These are phyloP conservation scores for Chaetorhynchus papuensis DNA, from an alignment of 2,113 vertebrate species.

Conservation along the genomic window DNA sequence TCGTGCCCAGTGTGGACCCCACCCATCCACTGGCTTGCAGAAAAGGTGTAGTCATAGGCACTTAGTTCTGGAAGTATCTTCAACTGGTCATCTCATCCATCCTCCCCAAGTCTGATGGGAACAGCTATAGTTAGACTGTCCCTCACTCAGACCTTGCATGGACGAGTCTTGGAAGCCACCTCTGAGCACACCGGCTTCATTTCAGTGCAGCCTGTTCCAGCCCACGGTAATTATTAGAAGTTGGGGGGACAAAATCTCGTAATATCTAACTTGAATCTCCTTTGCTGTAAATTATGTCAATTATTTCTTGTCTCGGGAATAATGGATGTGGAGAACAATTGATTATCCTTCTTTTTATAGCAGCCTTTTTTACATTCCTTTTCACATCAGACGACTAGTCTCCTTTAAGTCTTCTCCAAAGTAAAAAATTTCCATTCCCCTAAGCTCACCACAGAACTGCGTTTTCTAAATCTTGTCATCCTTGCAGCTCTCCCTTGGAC, in stretches of 20 bases:
- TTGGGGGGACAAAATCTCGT: neutral
- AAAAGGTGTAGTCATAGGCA: neutral
- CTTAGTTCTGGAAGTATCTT: neutral
- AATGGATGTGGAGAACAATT: constrained; percentile 34
- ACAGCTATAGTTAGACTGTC: neutral
- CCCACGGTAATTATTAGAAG: neutral
- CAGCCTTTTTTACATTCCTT: constrained; percentile 3
- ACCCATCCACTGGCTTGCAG: neutral
- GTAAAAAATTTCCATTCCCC: neutral
- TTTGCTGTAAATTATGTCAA: neutral
- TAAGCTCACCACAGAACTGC: fast-evolving
- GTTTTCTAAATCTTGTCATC: neutral
- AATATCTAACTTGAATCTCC: constrained; percentile 11
- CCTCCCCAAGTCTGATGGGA: neutral
- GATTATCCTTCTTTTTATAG: constrained; percentile 52
- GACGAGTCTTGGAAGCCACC: neutral
- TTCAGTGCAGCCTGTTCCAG: neutral
- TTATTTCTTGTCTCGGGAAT: constrained; percentile 44
- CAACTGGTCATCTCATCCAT: neutral
- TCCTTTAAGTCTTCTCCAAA: neutral
- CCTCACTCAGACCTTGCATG: neutral
- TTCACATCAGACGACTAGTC: neutral
- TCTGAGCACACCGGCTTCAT: neutral
- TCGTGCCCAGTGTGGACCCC: fast-evolving
- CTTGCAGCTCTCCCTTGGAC: neutral